phyloP scores from a whole-genome alignment of 2,888 invertebrate genomes.

The Leuctra nigra region DNA sequence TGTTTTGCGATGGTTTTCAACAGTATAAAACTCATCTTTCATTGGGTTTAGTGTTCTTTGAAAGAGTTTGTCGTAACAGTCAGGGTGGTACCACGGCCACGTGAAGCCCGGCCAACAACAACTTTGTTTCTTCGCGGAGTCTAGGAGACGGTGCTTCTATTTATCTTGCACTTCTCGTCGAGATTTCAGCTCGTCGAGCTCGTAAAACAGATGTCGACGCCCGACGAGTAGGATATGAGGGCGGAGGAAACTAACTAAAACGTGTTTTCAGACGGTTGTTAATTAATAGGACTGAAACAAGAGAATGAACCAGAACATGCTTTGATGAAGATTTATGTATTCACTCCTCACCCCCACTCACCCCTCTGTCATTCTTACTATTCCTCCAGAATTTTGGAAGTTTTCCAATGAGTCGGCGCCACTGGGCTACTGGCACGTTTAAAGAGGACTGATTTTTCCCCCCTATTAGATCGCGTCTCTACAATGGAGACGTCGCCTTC shows the following conservation, averaged over 20 bases:
- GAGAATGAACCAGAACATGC: neutral
- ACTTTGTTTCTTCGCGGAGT: neutral
- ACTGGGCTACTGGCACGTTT: slow-evolving; percentile 6
- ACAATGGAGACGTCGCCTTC: neutral
- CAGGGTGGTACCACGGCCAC: neutral
- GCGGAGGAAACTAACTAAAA: slow-evolving; percentile 10
- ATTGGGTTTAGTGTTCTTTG: slow-evolving; percentile 6
- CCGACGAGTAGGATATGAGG: neutral
- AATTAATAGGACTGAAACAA: slow-evolving; percentile 17
- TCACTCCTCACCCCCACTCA: neutral
- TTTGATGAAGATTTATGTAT: slow-evolving; percentile 18
- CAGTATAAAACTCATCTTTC: slow-evolving; percentile 1
- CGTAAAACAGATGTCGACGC: slow-evolving; percentile 11
- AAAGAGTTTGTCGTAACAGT: neutral
- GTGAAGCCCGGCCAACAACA: slow-evolving; percentile 5
- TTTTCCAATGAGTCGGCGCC: slow-evolving; percentile 3
- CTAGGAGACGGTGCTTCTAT: neutral
- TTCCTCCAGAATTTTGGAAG: slow-evolving; percentile 1
- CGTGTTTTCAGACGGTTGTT: slow-evolving; percentile 11
- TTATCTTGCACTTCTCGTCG: slow-evolving; percentile 3
- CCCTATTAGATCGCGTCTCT: neutral
- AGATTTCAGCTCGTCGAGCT: neutral
- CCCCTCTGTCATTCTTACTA: neutral
- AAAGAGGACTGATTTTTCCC: slow-evolving; percentile 7
- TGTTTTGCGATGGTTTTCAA: neutral